Evolutionary conservation across 2,797 vertebrate species (phyloP).

Genomic region (Acanthiza pusilla): DNA sequence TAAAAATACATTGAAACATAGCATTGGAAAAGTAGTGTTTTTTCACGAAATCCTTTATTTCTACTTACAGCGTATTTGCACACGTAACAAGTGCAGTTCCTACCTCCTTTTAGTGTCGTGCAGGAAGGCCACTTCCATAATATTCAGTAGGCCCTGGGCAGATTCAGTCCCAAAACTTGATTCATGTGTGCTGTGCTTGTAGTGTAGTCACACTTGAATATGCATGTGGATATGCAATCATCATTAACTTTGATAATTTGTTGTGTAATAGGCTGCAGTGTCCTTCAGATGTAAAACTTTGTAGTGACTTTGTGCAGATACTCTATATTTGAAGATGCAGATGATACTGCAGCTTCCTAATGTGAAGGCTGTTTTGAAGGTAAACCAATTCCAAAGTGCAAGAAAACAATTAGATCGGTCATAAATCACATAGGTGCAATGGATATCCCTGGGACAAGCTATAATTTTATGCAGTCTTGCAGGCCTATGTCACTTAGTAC

Average conservation of each 20-base stretch:
- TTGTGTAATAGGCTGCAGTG: background rate
- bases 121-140: background rate
- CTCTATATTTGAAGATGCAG: background rate
- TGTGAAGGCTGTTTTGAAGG: background rate
- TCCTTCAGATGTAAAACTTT: constrained; percentile 22
- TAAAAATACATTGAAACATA: background rate
- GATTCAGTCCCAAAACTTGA: background rate
- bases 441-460: background rate
- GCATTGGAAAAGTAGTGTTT: background rate
- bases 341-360: background rate
- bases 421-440: background rate
- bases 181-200: background rate
- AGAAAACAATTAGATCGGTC: background rate
- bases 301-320: background rate
- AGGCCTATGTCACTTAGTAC: background rate
- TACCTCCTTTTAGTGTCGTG: background rate
- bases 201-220: background rate
- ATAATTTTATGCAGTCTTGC: background rate
- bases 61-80: background rate
- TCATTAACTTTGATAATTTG: background rate
- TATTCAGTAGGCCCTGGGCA: background rate
- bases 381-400: background rate
- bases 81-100: background rate
- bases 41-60: background rate
- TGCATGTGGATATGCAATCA: background rate